A percentile compares a stretch with the other conserved stretches of the same genome.
Evolutionary conservation across 2,113 vertebrate genomes (phyloP).

Genomic region (Bubo bubo): DNA sequence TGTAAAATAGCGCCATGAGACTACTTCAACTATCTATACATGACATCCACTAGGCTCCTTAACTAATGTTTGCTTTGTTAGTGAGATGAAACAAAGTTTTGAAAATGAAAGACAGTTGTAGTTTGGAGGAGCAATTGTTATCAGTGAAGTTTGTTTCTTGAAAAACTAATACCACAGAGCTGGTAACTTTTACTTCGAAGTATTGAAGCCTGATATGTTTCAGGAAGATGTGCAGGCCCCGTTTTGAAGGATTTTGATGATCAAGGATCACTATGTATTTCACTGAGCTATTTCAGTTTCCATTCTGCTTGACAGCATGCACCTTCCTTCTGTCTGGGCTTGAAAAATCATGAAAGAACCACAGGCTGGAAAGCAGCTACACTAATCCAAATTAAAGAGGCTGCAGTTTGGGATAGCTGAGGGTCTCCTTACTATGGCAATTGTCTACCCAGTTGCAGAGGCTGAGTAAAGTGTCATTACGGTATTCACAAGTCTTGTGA

Average conservation of each 20-base stretch:
- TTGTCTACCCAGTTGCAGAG: background rate
- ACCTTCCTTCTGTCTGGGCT: background rate
- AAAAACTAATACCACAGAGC: background rate
- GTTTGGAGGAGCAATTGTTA: background rate
- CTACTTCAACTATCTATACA: background rate
- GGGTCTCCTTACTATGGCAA: background rate
- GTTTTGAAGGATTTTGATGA: background rate
- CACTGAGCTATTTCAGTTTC: background rate
- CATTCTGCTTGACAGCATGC: background rate
- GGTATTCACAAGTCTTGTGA: background rate
- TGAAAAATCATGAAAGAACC: background rate
- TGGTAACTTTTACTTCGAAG: background rate
- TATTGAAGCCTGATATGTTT: background rate
- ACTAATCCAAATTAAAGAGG: background rate
- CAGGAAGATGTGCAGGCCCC: background rate
- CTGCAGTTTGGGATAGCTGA: background rate
- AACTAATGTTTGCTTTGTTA: background rate
- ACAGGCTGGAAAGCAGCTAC: background rate
- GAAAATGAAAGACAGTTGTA: background rate
- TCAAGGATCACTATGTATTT: background rate
- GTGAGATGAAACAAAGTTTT: background rate
- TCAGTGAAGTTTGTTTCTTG: background rate
- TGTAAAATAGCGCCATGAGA: conserved; percentile 1
- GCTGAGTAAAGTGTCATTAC: background rate
- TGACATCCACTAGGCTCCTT: background rate